Base-by-base conservation (phyloP, 2,113 vertebrate species). In the Manacus vitellinus region DNA sequence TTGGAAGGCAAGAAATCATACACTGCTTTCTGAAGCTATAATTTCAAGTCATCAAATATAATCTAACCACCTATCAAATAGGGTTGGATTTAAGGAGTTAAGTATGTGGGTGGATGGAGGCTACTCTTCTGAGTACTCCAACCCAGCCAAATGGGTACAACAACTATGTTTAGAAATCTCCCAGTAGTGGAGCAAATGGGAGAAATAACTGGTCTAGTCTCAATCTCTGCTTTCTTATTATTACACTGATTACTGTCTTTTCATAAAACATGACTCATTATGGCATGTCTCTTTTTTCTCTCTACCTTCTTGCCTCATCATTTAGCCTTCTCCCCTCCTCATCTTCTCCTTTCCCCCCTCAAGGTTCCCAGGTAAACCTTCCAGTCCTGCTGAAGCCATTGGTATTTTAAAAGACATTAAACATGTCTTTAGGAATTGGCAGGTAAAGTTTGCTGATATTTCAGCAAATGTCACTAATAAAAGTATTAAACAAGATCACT, bases 361-460 rank as follows among this genome's bases (percentile, higher is more conserved):
- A 54, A 23, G 33, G 30, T 41, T 81, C 61, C 33, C 56, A 84
- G 52, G 41, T 63, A 92, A 86, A 77, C 25, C 13, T 63, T 46
- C 22, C 15, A 47, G 67, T n/a, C 24, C 51, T 47, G 33, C 55
- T 70, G 39, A 83, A 94, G 65, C 21, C 33, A 55, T 6, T 17
- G 22, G 6, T 81, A 92, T 87, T 92, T 94, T 41, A 81, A 61
- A 89, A 84, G 47, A 80, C 39, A 92, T 68, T 65, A 82, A 49
- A 19, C 21, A 51, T 46, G 12, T 46, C 61, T 72, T 85, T 79
- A 88, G 30, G 59, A 92, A 80, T 27, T 41, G 63, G 51, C 51
- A 88, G 37, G 37, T 77, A 59, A 90, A 88, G 43, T 80, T 92
- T 91, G 51, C 59, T 93, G 85, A 31, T 90, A 94, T 88, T 95